Evolutionary conservation across 1,140 invertebrate species (phyloP).

Genomic region (Lepidurus apus): DNA sequence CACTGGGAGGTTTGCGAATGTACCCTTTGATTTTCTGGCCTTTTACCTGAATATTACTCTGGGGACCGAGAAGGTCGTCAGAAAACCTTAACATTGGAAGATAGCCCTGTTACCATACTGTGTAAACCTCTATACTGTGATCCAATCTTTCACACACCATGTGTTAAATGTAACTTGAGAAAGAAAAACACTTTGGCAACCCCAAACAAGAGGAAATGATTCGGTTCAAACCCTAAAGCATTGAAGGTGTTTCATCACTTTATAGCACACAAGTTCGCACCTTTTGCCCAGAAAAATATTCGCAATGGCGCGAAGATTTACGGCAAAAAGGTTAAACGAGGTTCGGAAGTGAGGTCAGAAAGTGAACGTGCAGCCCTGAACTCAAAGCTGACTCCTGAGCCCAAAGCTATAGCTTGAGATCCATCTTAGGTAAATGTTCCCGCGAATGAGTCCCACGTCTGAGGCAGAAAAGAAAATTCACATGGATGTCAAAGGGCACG

Average conservation of each 20-base stretch:
- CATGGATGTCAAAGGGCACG: slow-evolving; percentile 12
- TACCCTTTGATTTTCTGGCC: no score
- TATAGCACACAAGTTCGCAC: background rate
- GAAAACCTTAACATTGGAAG: no score
- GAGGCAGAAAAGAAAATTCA: background rate
- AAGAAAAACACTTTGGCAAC: background rate
- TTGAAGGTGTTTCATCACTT: background rate
- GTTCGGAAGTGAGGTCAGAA: background rate
- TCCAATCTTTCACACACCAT: background rate
- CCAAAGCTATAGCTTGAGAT: slow-evolving; percentile 1
- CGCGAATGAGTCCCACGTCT: background rate
- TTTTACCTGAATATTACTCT: no score
- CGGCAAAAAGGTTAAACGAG: background rate
- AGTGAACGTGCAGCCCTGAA: background rate
- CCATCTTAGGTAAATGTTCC: background rate
- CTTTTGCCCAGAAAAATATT: background rate
- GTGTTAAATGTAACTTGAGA: background rate
- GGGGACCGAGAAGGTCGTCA: no score
- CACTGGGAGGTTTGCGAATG: no score
- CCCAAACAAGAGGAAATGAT: background rate
- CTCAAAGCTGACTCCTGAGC: slow-evolving; percentile 2
- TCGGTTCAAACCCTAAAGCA: background rate
- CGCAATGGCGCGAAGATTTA: background rate
- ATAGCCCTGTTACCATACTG: no score
- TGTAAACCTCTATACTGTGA: no score